These are phyloP conservation scores for Synergus japonicus DNA, from an alignment of 2,888 invertebrate species.

Conservation along the genomic window DNA sequence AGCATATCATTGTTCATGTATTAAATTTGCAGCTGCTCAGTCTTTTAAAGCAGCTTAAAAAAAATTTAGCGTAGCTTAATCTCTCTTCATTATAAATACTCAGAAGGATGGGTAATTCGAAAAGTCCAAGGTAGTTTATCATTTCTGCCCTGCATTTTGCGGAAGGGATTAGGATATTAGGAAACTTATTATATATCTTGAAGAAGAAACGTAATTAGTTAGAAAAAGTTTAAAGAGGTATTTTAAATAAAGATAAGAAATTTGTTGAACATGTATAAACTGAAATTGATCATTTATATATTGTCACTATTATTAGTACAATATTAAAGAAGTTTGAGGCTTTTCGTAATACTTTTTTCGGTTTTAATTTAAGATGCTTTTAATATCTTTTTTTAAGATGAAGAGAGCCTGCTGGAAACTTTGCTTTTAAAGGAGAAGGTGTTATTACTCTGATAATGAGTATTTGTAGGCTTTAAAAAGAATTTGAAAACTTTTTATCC, in stretches of 20 bases:
- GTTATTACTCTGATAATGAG: background rate
- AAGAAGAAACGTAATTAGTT: constrained; percentile 1
- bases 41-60: constrained; percentile 9
- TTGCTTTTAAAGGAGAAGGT: constrained; percentile 10
- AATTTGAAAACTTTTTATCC: background rate
- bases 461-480: background rate
- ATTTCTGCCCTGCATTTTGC: constrained; percentile 8
- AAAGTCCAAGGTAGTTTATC: constrained; percentile 23
- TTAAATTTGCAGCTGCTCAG: constrained; percentile 19
- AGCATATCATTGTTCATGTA: constrained; percentile 13
- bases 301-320: too few relatives aligned
- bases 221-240: background rate
- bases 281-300: too few relatives aligned
- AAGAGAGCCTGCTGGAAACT: background rate
- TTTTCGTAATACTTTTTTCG: background rate
- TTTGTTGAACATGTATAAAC: too few relatives aligned
- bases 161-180: constrained; percentile 15
- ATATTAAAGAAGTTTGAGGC: background rate
- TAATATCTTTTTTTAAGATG: background rate
- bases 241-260: too few relatives aligned
- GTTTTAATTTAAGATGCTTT: background rate
- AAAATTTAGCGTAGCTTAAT: constrained; percentile 20
- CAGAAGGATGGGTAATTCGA: constrained; percentile 14
- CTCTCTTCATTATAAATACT: constrained; percentile 33
- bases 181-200: background rate